These are phyloP conservation scores for Pampus argenteus DNA, from an alignment of 2,797 vertebrate species.

Conservation along the genomic window DNA sequence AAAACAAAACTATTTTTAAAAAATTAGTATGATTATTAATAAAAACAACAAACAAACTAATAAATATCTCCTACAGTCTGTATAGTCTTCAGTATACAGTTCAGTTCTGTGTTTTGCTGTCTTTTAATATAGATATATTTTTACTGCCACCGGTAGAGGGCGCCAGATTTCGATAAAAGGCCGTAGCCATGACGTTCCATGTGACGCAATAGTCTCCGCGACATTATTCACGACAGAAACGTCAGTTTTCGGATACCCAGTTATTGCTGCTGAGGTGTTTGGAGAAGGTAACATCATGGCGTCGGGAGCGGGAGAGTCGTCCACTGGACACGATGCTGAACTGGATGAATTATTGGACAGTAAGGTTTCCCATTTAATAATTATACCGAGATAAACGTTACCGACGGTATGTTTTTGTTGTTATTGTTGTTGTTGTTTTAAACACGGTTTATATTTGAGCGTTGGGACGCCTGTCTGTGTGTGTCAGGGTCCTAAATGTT, in stretches of 20 bases:
- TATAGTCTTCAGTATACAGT: too few species aligned
- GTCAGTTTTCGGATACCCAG: constrained; percentile 40
- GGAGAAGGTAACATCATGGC: constrained; percentile 80
- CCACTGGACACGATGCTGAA: constrained; percentile 77
- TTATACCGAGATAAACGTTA: neutral
- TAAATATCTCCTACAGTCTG: too few species aligned
- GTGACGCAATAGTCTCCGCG: constrained; percentile 7
- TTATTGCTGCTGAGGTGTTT: neutral
- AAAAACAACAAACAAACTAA: too few species aligned
- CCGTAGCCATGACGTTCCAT: constrained; percentile 20
- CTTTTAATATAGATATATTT: too few species aligned
- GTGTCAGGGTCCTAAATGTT: neutral
- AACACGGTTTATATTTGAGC: too few species aligned
- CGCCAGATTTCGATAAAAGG: neutral
- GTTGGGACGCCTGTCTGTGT: neutral
- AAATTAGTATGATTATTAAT: too few species aligned
- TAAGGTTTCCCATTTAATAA: constrained; percentile 65
- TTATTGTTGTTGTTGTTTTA: fast-evolving
- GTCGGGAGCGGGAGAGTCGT: constrained; percentile 68
- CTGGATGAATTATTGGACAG: constrained; percentile 88
- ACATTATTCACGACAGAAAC: constrained; percentile 25
- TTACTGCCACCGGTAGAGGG: constrained; percentile 11
- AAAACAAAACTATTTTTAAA: too few species aligned
- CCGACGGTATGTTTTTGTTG: fast-evolving
- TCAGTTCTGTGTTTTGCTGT: too few species aligned